A percentile compares a stretch with the other conserved stretches of the same genome.
Evolutionary conservation across 2,113 vertebrate species (phyloP).

Genomic region (Semnornis frantzii): DNA sequence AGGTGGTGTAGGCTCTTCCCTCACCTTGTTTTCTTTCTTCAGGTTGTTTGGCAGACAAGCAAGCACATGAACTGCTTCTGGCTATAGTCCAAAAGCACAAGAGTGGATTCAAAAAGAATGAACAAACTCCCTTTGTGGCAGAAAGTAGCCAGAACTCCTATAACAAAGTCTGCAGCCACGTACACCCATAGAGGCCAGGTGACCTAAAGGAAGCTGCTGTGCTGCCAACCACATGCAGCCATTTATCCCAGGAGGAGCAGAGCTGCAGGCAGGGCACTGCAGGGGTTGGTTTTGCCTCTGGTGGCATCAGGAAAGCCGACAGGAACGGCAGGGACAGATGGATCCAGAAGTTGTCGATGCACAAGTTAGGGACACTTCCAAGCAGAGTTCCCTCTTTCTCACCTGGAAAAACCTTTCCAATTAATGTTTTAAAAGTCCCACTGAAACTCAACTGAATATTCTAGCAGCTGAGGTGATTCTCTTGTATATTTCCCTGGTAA

Average conservation of each 20-base stretch:
- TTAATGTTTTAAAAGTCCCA: constrained; percentile 48
- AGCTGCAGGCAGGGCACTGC: not conserved
- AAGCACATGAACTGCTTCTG: not conserved
- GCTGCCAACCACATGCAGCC: not conserved
- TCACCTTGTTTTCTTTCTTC: not conserved
- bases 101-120: not conserved
- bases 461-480: constrained; percentile 14
- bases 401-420: constrained; percentile 9
- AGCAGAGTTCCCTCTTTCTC: not conserved
- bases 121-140: not conserved
- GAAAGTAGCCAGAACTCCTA: not conserved
- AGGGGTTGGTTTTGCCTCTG: not conserved
- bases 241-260: not conserved
- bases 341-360: not conserved
- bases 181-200: not conserved
- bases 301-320: not conserved
- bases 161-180: not conserved
- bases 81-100: not conserved
- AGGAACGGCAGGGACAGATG: not conserved
- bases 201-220: not conserved
- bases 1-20: not conserved
- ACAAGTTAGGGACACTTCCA: not conserved
- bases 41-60: not conserved
- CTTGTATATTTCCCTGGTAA: constrained; percentile 30
- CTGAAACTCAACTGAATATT: constrained; percentile 38